Percentiles rank a stretch among this genome's conserved stretches.
Conservation (phyloP, 1,140 invertebrate species). For the Drosophila aff. region DNA sequence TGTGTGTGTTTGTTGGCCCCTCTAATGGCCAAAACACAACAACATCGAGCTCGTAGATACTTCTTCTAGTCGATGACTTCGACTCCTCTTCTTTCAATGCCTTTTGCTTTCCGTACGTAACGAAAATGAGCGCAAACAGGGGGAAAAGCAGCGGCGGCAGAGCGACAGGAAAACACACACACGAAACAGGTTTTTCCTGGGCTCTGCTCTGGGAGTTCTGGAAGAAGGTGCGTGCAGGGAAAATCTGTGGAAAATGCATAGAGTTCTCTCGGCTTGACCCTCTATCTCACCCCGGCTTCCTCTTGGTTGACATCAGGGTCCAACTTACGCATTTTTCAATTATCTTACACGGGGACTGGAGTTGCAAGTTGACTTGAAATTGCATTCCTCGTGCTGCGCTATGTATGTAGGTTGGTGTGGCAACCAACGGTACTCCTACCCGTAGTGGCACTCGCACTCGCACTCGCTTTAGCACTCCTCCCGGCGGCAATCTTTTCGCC, state of each 20-base stretch:
- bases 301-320: slow-evolving; percentile 63
- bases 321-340: slow-evolving; percentile 67
- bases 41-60: slow-evolving; percentile 31
- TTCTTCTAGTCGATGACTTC: slow-evolving; percentile 23
- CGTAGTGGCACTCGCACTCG: neutral
- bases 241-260: slow-evolving; percentile 75
- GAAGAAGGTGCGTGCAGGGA: slow-evolving; percentile 56
- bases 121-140: slow-evolving; percentile 75
- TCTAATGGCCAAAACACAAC: slow-evolving; percentile 69
- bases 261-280: slow-evolving; percentile 63
- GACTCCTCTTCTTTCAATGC: slow-evolving; percentile 58
- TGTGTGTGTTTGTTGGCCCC: slow-evolving; percentile 32
- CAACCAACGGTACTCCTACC: slow-evolving; percentile 70
- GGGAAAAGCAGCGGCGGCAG: slow-evolving; percentile 10
- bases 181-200: slow-evolving; percentile 65
- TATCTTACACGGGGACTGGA: slow-evolving; percentile 41
- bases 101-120: slow-evolving; percentile 81
- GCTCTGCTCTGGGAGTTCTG: neutral
- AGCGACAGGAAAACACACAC: slow-evolving; percentile 56
- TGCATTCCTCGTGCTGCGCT: slow-evolving; percentile 59
- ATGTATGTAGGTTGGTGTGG: slow-evolving; percentile 81
- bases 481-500: slow-evolving; percentile 43
- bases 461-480: neutral
- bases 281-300: slow-evolving; percentile 26
- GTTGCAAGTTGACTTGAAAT: slow-evolving; percentile 23